Base-by-base conservation (phyloP, 2,888 invertebrate genomes). In the Drosophila histrio region DNA sequence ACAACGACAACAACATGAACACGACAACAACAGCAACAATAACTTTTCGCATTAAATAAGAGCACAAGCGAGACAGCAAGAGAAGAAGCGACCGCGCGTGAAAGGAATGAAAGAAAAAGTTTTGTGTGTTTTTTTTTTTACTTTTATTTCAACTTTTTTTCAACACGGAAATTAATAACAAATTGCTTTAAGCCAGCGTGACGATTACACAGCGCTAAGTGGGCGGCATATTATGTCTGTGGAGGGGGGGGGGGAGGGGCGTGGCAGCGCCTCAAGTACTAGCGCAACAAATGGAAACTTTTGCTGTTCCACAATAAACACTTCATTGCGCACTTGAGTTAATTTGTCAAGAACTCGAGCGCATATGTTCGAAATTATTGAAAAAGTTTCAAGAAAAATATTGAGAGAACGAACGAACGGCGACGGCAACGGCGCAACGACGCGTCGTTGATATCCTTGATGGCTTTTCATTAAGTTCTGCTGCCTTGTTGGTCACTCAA, bases 241-340 rank as follows among this genome's bases (percentile, higher is more conserved):
- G 28, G 11, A 24, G 34, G 15, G 9, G n/a, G 32, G 11, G 13
- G 26, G 19, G 9, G 30, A 32, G 30, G 32, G 57, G 54, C 30
- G 56, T 61, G 65, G 62, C 58, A 38, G 38, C 28, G 54, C 28
- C 58, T 32, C 17, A 44, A 47, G 41, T 47, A n/a, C n/a, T n/a
- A 59, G 49, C 47, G 21, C 52, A 15, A 30, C 46, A 44, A 39
- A 19, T n/a, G 8, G 11, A 72, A 75, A 85, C 57, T 88, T 87
- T 84, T 71, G 34, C 66, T 72, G 60, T 53, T 65, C 41, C 59
- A 70, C 87, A 87, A 86, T 88, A 83, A 86, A 89, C 86, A 86
- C 89, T 88, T 86, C 88, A 89, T 86, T 89, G 83, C 70, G 73
- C 72, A 79, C 89, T 89, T 83, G 78, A 86, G 86, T 85, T 88